phyloP scores from a whole-genome alignment of 2,113 vertebrate genomes.

The Oreochromis tanganicae region DNA sequence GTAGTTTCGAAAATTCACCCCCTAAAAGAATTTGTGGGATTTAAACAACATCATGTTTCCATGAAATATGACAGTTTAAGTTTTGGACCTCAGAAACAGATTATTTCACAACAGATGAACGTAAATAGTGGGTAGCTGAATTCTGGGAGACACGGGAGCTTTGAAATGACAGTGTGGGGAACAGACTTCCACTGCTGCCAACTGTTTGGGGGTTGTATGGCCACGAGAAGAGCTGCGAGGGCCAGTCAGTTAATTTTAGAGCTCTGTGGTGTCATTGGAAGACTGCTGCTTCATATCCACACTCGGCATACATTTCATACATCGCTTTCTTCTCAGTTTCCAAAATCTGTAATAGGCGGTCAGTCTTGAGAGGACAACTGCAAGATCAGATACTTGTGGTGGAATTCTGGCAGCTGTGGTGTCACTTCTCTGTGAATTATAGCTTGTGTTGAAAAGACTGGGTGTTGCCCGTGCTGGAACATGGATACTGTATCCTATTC shows the following conservation, averaged over 20 bases:
- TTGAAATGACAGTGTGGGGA: slow-evolving; percentile 1
- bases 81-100: not conserved
- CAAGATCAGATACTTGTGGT: slow-evolving; percentile 20
- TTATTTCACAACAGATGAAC: not conserved
- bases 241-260: slow-evolving; percentile 33
- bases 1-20: not conserved
- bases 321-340: not conserved
- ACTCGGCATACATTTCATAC: not conserved
- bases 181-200: not conserved
- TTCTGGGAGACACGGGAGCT: not conserved
- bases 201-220: not conserved
- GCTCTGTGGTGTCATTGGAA: slow-evolving; percentile 27
- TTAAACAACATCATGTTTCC: not conserved
- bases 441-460: slow-evolving; percentile 28
- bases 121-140: not conserved
- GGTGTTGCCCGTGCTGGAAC: slow-evolving; percentile 16
- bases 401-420: slow-evolving; percentile 13
- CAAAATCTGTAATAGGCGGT: not conserved
- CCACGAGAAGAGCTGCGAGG: not conserved
- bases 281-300: not conserved
- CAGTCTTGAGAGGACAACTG: not conserved
- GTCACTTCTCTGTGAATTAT: slow-evolving; percentile 27
- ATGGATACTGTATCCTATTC: slow-evolving; percentile 7
- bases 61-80: not conserved
- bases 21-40: not conserved